Percentiles rank a stretch among this genome's conserved stretches.
Evolutionary conservation across 1,140 invertebrate genomes (phyloP).

Genomic region (Charaxes varanes): DNA sequence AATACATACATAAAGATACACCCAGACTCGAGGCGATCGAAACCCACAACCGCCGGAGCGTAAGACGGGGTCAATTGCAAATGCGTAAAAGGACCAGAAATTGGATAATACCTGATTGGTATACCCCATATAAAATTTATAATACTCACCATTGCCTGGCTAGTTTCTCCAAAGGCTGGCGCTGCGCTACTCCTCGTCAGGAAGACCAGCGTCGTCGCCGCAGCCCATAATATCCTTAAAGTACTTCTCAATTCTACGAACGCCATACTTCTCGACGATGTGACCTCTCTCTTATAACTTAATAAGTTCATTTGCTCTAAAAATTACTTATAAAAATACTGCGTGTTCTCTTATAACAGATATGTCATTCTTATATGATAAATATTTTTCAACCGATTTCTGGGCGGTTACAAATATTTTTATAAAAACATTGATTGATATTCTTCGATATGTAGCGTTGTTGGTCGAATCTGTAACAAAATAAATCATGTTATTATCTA

Average conservation of each 20-base stretch:
- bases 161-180: conserved; percentile 51
- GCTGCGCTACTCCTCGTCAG: conserved; percentile 52
- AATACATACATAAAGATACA: too few relatives aligned
- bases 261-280: conserved; percentile 44
- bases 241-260: conserved; percentile 39
- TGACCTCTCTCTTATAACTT: conserved; percentile 30
- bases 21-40: too few relatives aligned
- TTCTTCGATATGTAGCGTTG: conserved; percentile 26
- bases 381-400: conserved; percentile 32
- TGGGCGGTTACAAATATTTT: conserved; percentile 32
- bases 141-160: conserved; percentile 59
- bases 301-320: conserved; percentile 53
- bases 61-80: too few relatives aligned
- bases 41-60: too few relatives aligned
- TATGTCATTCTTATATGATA: conserved; percentile 42
- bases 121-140: conserved; percentile 1
- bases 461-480: conserved; percentile 55
- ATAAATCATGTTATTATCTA: too few relatives aligned
- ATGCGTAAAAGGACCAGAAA: too few relatives aligned
- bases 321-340: conserved; percentile 36
- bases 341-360: conserved; percentile 33
- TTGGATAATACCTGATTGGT: too few relatives aligned
- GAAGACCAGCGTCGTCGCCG: conserved; percentile 37
- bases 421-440: conserved; percentile 29
- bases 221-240: conserved; percentile 51